A percentile compares a stretch with the other conserved stretches of the same genome.
phyloP scores from a whole-genome alignment of 2,113 vertebrate genomes.

The Grantiella picta region DNA sequence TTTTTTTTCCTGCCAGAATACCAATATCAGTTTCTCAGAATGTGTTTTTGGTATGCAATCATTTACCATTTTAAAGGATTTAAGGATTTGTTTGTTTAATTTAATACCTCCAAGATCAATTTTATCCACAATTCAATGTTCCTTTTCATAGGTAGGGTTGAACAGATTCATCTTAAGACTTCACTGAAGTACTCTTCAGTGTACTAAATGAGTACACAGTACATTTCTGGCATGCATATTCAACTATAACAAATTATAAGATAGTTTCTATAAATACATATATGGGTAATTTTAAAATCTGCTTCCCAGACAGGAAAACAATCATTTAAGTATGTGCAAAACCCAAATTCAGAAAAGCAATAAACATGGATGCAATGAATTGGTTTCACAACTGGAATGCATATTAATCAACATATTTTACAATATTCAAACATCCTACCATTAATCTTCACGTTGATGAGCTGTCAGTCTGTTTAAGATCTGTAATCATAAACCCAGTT shows the following conservation, averaged over 20 bases:
- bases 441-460: not conserved
- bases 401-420: conserved; percentile 27
- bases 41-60: not conserved
- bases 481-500: not conserved
- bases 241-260: not conserved
- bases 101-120: not conserved
- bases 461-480: not conserved
- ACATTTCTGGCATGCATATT: conserved; percentile 18
- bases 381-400: not conserved
- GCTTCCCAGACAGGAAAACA: conserved; percentile 3
- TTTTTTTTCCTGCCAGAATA: not conserved
- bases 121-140: not conserved
- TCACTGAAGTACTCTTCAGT: not conserved
- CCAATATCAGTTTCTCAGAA: not conserved
- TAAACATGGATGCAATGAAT: not conserved
- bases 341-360: not conserved
- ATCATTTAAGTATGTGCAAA: not conserved
- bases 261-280: conserved; percentile 16
- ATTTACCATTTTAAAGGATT: not conserved
- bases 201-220: not conserved
- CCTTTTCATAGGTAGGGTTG: not conserved
- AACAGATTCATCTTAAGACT: not conserved
- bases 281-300: conserved; percentile 13
- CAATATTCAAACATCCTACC: not conserved
- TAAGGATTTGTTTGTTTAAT: not conserved